phyloP scores from a whole-genome alignment of 2,113 vertebrate species.

The Limnothrissa miodon region DNA sequence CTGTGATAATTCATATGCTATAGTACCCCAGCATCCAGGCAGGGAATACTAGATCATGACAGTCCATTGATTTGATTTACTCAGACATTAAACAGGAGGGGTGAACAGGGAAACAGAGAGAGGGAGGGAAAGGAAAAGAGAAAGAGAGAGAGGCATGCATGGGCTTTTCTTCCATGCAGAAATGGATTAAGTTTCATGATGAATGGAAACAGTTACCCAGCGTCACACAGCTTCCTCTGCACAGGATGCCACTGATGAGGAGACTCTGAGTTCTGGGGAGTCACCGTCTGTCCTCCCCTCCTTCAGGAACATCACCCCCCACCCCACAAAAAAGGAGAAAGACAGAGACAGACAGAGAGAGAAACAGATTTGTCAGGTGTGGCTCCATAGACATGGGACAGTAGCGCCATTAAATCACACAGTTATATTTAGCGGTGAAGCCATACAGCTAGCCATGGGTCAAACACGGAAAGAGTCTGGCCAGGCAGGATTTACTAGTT shows the following conservation, averaged over 20 bases:
- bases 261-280: slow-evolving; percentile 45
- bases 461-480: neutral
- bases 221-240: slow-evolving; percentile 33
- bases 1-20: neutral
- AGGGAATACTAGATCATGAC: slow-evolving; percentile 40
- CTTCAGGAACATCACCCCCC: neutral
- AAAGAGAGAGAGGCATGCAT: slow-evolving; percentile 50
- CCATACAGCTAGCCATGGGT: neutral
- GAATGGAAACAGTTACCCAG: slow-evolving; percentile 59
- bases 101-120: neutral
- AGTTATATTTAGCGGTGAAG: neutral
- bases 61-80: slow-evolving; percentile 63
- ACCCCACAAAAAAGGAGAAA: neutral
- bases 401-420: neutral
- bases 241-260: slow-evolving; percentile 47
- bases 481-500: slow-evolving; percentile 12
- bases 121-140: neutral
- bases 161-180: slow-evolving; percentile 35
- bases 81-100: slow-evolving; percentile 54
- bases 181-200: slow-evolving; percentile 49
- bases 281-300: slow-evolving; percentile 10
- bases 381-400: neutral
- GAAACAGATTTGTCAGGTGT: neutral
- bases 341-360: neutral
- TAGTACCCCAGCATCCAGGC: neutral